Evolutionary conservation across 2,888 invertebrate species (phyloP), one percentile per base, ranked within the genome.

Genomic region (Himalopsyche anomala): DNA sequence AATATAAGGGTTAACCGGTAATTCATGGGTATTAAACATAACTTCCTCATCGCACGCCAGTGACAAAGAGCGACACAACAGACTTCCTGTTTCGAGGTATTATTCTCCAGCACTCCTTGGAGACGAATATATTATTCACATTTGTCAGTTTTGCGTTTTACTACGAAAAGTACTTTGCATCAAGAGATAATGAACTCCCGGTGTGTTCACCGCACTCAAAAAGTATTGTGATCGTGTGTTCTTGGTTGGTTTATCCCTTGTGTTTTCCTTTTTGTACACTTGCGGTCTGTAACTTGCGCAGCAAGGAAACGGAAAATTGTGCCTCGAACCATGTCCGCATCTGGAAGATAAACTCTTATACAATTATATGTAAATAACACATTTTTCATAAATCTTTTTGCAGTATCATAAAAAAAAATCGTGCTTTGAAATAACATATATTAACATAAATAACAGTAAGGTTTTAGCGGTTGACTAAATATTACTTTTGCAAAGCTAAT

Each of bases 61-160:
- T 62, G 62, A 19, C 28, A 15, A 42, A 83, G n/a, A 74, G 79
- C 15, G 81, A 55, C 38, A 84, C 81, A 38, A 40, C 42, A 19
- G 69, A 84, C 84, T 84, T 84, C 84, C 84, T 84, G 84, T 69
- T 81, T 9, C 54, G 28, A 81, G 45, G 54, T 28, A 45, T n/a
- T n/a, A n/a, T 62, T 62, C 28, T 80, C 81, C 40, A 69, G 84
- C 69, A 81, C 84, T 81, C 84, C 84, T 85, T 81, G 19, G 84
- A 80, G 84, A 84, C 80, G 15, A 83, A 83, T 79, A 42, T 55
- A 80, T 42, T 84, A 80, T 55, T 84, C 80, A 80, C 80, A 56
- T 84, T 80, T 84, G 84, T 80, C 84, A 80, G 80, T 80, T 84
- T 62, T 62, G 19, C 19, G 62, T 62, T 62, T 62, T 62, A 62